phyloP scores from a whole-genome alignment of 2,113 vertebrate species.

The Alethe castanea region DNA sequence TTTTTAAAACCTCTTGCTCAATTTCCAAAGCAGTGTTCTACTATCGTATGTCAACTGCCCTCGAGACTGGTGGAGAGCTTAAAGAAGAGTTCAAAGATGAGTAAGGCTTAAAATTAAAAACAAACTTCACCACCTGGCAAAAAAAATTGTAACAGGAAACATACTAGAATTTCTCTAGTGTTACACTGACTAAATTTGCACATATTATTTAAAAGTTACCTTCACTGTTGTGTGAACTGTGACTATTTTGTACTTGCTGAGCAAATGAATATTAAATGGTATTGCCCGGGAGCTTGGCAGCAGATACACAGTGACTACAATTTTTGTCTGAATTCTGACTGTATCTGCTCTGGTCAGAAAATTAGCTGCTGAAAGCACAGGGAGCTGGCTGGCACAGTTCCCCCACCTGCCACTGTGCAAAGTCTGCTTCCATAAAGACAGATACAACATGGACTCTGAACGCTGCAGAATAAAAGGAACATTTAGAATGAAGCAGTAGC shows the following conservation, averaged over 20 bases:
- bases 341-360: not conserved
- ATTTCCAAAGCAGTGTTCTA: not conserved
- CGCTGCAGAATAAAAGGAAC: not conserved
- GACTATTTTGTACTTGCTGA: not conserved
- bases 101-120: not conserved
- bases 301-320: not conserved
- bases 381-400: not conserved
- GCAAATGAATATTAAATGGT: not conserved
- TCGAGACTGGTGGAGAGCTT: not conserved
- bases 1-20: not conserved
- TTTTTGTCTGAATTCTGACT: not conserved
- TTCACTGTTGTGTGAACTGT: not conserved
- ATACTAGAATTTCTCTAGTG: not conserved
- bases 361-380: not conserved
- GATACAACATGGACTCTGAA: not conserved
- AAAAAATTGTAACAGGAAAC: not conserved
- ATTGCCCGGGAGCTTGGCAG: not conserved
- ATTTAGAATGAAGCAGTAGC: not conserved
- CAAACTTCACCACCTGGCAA: not conserved
- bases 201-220: not conserved
- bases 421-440: not conserved
- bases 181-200: not conserved
- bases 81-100: not conserved
- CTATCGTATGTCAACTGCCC: not conserved
- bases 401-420: not conserved